phyloP scores from a whole-genome alignment of 2,113 vertebrate genomes.

The Raja brachyura region DNA sequence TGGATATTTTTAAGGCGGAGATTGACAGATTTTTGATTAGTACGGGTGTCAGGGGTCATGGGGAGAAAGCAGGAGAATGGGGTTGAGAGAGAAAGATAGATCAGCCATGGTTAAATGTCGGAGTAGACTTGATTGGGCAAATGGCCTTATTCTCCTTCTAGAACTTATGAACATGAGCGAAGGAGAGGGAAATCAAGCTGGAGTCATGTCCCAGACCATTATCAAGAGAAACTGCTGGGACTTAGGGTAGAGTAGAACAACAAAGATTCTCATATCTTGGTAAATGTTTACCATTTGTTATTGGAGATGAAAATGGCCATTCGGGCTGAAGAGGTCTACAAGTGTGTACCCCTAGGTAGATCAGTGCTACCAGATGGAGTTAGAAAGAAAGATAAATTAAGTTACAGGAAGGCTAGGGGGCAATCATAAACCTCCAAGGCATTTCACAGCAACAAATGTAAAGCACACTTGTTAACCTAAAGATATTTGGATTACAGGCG shows the following conservation, averaged over 20 bases:
- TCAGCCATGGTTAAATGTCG: too few species aligned
- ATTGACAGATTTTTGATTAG: too few species aligned
- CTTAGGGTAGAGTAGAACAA: neutral
- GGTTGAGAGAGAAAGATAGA: too few species aligned
- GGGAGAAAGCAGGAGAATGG: too few species aligned
- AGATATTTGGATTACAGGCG: neutral
- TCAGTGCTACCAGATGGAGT: neutral
- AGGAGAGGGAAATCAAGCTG: neutral
- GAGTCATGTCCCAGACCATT: neutral
- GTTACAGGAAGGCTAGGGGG: neutral
- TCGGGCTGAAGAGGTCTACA: neutral
- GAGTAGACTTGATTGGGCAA: too few species aligned
- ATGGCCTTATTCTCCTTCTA: too few species aligned
- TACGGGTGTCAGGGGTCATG: too few species aligned
- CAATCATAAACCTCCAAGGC: neutral
- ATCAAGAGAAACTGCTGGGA: neutral
- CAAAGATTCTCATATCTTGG: neutral
- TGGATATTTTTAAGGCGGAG: too few species aligned
- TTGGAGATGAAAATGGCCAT: neutral
- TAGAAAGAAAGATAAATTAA: neutral
- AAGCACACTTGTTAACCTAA: neutral
- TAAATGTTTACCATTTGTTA: neutral
- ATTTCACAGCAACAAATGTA: neutral
- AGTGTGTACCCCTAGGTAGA: neutral
- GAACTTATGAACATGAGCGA: neutral